Conservation (phyloP, 2,113 vertebrate species). For the Myxocyprinus asiaticus region DNA sequence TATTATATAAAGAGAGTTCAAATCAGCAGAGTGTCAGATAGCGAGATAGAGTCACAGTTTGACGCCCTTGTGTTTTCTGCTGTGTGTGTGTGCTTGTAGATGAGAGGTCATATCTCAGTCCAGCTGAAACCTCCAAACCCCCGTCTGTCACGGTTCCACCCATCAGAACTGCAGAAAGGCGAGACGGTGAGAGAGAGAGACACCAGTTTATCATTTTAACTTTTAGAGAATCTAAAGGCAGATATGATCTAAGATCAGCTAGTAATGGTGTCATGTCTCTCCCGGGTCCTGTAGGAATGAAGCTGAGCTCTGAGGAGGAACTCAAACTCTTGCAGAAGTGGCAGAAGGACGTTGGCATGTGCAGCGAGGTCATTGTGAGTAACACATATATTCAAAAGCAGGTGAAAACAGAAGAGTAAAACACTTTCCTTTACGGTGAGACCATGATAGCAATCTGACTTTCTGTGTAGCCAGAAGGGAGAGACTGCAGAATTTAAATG, state of each 20-base stretch:
- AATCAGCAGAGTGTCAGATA: not conserved
- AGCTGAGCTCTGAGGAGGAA: conserved; percentile 62
- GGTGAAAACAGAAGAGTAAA: too few relatives aligned
- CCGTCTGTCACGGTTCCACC: not conserved
- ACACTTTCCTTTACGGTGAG: too few relatives aligned
- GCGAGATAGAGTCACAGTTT: not conserved
- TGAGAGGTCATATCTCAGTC: conserved; percentile 1
- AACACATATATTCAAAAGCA: not conserved
- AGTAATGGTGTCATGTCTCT: not conserved
- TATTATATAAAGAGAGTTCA: conserved; percentile 7
- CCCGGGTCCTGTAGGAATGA: conserved; percentile 53
- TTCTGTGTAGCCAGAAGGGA: too few relatives aligned
- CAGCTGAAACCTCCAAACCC: not conserved
- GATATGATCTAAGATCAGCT: not conserved
- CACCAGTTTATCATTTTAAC: not conserved
- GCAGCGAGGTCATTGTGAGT: conserved; percentile 91
- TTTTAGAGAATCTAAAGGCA: not conserved
- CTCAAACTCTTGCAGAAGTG: conserved; percentile 80
- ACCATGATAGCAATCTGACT: too few relatives aligned
- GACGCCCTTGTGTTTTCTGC: not conserved
- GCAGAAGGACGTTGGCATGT: conserved; percentile 84
- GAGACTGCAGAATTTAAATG: too few relatives aligned
- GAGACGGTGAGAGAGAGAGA: not conserved
- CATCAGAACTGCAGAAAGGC: conserved; percentile 14
- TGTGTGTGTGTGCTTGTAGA: not conserved